Evolutionary conservation across 2,888 invertebrate species (phyloP), one percentile per base, ranked within the genome.

Genomic region (Hypolimnas misippus): DNA sequence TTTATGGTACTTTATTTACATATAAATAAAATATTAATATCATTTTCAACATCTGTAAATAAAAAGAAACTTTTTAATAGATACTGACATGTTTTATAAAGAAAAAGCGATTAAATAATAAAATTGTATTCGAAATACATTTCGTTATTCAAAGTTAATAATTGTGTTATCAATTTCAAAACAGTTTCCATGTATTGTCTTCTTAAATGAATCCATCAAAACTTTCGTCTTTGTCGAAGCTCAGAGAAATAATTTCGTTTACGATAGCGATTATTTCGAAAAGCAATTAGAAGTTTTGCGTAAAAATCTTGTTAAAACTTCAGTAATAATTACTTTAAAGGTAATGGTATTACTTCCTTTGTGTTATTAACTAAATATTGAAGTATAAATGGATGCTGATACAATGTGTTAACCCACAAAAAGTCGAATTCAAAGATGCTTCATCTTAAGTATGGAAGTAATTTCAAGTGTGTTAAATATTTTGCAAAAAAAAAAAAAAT

Each of bases 201-300:
- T n/a, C 21, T 19, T 12, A 8, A 42, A 42, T 12, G 10, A 12
- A 46, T 29, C 16, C 29, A 29, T 49, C 14, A 19, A 29, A 49
- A 49, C 25, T 49, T 49, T 29, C 14, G 14, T n/a, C 19, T 21
- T 49, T 49, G 25, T 49, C 14, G 7, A 25, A 4, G 14, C 21
- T 46, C 12, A 12, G 44, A 10, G 42, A 6, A 46, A 46, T 46
- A 21, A 46, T 46, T 46, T 12, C 44, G 44, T 49, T 29, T 29
- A n/a, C 21, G 49, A 1, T 29, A 12, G 29, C n/a, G 29, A 49
- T 7, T 49, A 49, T 14, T 49, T 49, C 25, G 6, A 29, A 49
- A 49, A 29, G 25, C 49, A 49, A 49, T 49, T 49, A 25, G 29
- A 14, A 7, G 0, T 6, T 49, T 14, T 14, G 7, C 12, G 49